Conservation (phyloP, 1,140 invertebrate genomes). For the Neodiprion lecontei region DNA sequence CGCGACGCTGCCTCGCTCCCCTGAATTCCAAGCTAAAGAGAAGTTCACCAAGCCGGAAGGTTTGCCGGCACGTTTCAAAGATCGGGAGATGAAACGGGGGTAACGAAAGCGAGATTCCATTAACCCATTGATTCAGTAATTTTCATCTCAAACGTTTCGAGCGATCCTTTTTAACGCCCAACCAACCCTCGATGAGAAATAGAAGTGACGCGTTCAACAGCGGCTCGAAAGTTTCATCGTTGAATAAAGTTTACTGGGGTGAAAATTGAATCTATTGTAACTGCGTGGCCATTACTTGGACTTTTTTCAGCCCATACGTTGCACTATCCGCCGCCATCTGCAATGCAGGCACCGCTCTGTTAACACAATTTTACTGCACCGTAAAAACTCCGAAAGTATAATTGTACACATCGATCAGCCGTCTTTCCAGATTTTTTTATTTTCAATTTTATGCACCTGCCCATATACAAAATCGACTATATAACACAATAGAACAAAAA, state of each 20-base stretch:
- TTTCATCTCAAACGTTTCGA: neutral
- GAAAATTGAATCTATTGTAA: constrained; percentile 1
- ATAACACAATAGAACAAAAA: neutral
- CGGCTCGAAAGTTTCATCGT: neutral
- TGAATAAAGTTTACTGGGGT: neutral
- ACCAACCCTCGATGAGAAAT: neutral
- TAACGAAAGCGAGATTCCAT: neutral
- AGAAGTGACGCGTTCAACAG: neutral
- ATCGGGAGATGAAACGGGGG: neutral
- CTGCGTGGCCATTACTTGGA: neutral
- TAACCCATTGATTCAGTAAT: neutral
- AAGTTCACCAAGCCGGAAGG: neutral
- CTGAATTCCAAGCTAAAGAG: neutral
- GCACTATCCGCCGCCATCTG: neutral
- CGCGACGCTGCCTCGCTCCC: neutral
- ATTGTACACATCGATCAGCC: neutral
- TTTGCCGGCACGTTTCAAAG: neutral
- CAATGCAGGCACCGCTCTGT: neutral
- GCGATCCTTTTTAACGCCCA: neutral
- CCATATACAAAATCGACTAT: neutral
- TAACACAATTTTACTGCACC: neutral
- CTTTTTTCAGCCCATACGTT: neutral
- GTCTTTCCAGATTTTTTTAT: neutral
- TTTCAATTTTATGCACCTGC: neutral
- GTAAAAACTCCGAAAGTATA: neutral